Evolutionary conservation across 2,888 invertebrate genomes (phyloP).

Genomic region (Tachina lurida): DNA sequence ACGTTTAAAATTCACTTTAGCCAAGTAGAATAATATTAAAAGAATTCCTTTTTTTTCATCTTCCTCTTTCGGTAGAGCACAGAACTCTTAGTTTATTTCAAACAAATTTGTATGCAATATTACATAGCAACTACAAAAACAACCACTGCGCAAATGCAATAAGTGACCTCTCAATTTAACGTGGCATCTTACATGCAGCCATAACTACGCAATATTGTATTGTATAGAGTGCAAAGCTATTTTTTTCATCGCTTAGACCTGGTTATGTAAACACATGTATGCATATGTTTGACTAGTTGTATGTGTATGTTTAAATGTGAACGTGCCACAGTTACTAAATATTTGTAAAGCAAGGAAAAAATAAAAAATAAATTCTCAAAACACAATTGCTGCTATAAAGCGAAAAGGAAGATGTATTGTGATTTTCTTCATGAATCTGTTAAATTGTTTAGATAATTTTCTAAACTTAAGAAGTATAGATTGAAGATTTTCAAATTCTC

Average conservation of each 20-base stretch:
- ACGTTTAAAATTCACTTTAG: conserved; percentile 32
- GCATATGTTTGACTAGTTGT: conserved; percentile 15
- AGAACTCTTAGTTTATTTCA: conserved; percentile 41
- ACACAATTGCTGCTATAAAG: conserved; percentile 23
- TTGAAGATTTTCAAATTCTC: too few relatives aligned
- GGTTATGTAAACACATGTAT: conserved; percentile 61
- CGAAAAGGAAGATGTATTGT: background rate
- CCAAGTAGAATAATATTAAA: conserved; percentile 41
- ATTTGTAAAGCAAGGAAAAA: background rate
- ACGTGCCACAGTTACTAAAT: conserved; percentile 53
- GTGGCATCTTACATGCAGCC: conserved; percentile 63
- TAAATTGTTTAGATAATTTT: too few relatives aligned
- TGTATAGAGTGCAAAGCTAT: conserved; percentile 12
- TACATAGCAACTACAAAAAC: conserved; percentile 48
- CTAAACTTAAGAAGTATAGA: too few relatives aligned
- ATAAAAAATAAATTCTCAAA: background rate
- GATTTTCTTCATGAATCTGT: too few relatives aligned
- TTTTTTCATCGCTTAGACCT: conserved; percentile 29
- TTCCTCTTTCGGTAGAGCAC: conserved; percentile 20
- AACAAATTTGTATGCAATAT: conserved; percentile 69
- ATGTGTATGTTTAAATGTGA: conserved; percentile 37
- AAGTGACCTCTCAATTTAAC: conserved; percentile 82
- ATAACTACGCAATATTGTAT: conserved; percentile 30
- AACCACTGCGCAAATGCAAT: conserved; percentile 51
- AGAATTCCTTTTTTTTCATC: conserved; percentile 19